Evolutionary conservation across 2,888 invertebrate species (phyloP).

Genomic region (Agapetus fuscipes): DNA sequence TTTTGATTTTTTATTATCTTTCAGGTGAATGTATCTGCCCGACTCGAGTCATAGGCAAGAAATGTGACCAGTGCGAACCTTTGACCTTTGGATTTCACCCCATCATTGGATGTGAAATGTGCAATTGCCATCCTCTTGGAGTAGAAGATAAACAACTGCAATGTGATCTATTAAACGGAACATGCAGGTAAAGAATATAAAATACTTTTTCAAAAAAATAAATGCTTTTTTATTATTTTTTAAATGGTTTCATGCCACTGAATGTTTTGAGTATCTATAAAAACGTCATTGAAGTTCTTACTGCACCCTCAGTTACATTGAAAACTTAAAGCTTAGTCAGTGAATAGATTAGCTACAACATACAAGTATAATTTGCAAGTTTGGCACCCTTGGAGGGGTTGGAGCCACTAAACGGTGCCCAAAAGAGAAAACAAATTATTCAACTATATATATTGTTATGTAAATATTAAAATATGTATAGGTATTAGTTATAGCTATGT

Average conservation of each 20-base stretch:
- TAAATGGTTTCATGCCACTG: conserved; percentile 1
- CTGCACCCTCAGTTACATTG: no score
- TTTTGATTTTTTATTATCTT: no score
- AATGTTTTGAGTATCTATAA: background rate
- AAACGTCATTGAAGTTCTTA: background rate
- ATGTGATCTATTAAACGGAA: conserved; percentile 81
- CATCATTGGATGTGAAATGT: conserved; percentile 91
- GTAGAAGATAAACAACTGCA: conserved; percentile 67
- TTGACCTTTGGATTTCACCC: conserved; percentile 90
- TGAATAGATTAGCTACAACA: no score
- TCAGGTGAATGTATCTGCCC: conserved; percentile 84
- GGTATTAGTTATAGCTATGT: no score
- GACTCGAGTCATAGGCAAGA: conserved; percentile 75
- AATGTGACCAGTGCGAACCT: conserved; percentile 82
- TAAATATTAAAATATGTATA: no score
- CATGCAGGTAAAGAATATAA: conserved; percentile 59
- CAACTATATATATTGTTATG: no score
- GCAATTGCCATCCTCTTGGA: conserved; percentile 81
- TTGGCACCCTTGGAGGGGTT: no score
- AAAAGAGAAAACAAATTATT: no score
- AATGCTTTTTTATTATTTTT: conserved; percentile 5
- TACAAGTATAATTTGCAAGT: no score
- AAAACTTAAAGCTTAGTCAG: no score
- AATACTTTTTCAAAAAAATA: background rate
- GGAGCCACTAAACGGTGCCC: no score